Evolutionary conservation across 1,140 invertebrate species (phyloP), one percentile per base, ranked within the genome.

Genomic region (Melanaphis sacchari): DNA sequence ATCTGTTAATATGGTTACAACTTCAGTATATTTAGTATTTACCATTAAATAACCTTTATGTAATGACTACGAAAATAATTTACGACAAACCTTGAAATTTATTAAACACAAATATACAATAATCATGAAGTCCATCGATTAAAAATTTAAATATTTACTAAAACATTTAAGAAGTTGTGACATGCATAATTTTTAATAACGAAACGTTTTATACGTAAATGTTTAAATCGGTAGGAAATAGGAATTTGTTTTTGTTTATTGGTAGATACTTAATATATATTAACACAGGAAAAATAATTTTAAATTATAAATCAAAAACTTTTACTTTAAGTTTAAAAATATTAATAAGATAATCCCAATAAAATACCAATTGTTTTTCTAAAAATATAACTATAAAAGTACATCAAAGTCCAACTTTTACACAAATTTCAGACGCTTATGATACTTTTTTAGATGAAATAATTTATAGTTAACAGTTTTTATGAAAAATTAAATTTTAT

Each of bases 31-130:
- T 31, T 88, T 88, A 18, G 49, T 46, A 49, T 31, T 88, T 88
- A 18, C 43, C 41, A 88, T 88, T 22, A 88, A n/a, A 36, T 88
- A n/a, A n/a, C 43, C 15, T 88, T 88, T 49, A 7, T 21, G 31
- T 49, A 15, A 88, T 87, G 46, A 22, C 26, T 87, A 87, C 38
- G 26, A 46, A 87, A 87, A 87, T 87, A 87, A 87, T 87, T 87
- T 43, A 87, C 41, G n/a, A 88, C 21, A 88, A 88, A 88, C 85
- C 85, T 46, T 88, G 43, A 49, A 88, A 88, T 76, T 18, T 76
- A 76, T 76, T 21, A 76, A 76, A n/a, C 15, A 66, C 15, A 76
- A 76, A 76, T 76, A 76, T 31, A 76, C 59, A 76, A 76, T n/a
- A 76, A 76, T n/a, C n/a, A 66, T 76, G 59, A 76, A n/a, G 15